Evolutionary conservation across 2,888 invertebrate genomes (phyloP).

Genomic region (Campoplex nolae): DNA sequence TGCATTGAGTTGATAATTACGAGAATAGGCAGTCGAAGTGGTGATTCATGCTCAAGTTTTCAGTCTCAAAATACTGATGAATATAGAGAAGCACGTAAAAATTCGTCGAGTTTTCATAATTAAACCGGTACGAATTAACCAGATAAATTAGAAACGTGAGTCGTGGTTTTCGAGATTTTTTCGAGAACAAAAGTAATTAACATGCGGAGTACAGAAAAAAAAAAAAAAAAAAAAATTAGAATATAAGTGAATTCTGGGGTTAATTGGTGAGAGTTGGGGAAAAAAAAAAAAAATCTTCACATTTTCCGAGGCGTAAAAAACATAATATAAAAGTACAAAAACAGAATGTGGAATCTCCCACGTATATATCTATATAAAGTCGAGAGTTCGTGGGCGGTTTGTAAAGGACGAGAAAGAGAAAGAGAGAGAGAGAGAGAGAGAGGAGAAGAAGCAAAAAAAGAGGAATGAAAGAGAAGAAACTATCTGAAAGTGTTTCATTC

Average conservation of each 20-base stretch:
- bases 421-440: slow-evolving; percentile 3
- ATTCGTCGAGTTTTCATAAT: neutral
- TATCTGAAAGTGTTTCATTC: slow-evolving; percentile 22
- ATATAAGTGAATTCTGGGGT: neutral
- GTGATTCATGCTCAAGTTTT: neutral
- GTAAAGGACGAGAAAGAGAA: neutral
- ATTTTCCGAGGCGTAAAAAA: neutral
- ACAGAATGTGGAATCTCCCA: neutral
- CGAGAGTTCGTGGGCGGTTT: slow-evolving; percentile 17
- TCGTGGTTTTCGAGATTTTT: neutral
- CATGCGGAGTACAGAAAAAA: neutral
- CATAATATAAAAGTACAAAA: neutral
- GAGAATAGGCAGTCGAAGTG: neutral
- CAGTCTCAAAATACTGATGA: neutral
- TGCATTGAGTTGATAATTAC: neutral
- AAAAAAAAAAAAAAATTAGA: too few relatives aligned
- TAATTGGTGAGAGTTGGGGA: neutral
- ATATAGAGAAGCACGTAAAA: neutral
- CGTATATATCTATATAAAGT: neutral
- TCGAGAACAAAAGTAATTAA: neutral
- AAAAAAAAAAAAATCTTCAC: neutral
- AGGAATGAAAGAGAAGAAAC: neutral
- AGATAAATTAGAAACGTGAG: neutral
- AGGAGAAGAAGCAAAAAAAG: slow-evolving; percentile 1
- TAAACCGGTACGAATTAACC: neutral